Evolutionary conservation across 64 coral and sea anemone species (phyloP), one percentile per base, ranked within the genome.

Genomic region (Platygyra sinensis): DNA sequence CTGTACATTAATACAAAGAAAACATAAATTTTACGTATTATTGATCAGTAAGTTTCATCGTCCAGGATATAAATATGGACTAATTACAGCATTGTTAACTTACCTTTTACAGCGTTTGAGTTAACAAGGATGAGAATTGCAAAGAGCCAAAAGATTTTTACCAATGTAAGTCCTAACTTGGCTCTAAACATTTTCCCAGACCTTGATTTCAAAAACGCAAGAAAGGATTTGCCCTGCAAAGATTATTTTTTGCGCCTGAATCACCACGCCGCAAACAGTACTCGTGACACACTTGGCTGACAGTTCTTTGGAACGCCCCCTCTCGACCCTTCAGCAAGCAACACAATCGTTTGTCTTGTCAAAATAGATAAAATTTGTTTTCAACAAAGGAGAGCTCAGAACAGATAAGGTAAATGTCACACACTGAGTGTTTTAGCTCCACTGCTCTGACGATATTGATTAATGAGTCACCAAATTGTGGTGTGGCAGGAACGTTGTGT

Each of bases 241-340:
- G 19, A 20, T 20, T n/a, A 25, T 67, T 24, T 20, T 25, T 27
- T 11, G n/a, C 5, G 7, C 25, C 22, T 27, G 9, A 67, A 8
- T n/a, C n/a, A 69, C 20, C 65, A 69, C n/a, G 65, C 9, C 25
- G 65, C 65, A 22, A 69, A 11, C 50, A 52, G 55, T 10, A 27
- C 76, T n/a, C 50, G 76, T 79, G 76, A 79, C 51, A 57, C 22
- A 0, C 5, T 15, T 3, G 50, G 51, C 3, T 79, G 76, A 79
- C 51, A 54, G 76, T n/a, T 79, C 22, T 29, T 13, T 27, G 76
- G 2, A 29, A 79, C 76, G 76, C 76, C 76, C 76, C 76, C 28
- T 57, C 49, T 39, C 31, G 30, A 57, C 54, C 54, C 54, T 57
- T 67, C 63, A 8, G 63, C 19, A 18, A 22, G 14, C 11, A 1